A percentile compares a stretch with the other conserved stretches of the same genome.
Conservation (phyloP, 2,888 invertebrate genomes). For the Agrotis ipsilon region DNA sequence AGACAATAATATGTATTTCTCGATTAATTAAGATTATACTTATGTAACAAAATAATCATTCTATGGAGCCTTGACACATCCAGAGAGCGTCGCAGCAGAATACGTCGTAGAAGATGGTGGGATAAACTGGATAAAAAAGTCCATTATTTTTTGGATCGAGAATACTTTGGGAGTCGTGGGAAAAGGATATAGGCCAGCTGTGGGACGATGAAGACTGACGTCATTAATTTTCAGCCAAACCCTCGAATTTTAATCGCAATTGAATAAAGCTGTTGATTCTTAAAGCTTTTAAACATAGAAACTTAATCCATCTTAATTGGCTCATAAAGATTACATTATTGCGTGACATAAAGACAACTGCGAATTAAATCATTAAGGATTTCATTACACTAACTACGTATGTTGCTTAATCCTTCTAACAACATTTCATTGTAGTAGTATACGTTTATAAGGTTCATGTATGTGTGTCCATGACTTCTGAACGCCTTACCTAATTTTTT, state of each 20-base stretch:
- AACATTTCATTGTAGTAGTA: background rate
- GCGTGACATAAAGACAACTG: constrained; percentile 6
- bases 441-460: too few species aligned
- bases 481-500: too few species aligned
- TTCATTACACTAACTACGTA: constrained; percentile 20
- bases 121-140: too few species aligned
- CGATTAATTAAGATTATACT: background rate
- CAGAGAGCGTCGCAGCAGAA: too few species aligned
- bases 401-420: constrained; percentile 11
- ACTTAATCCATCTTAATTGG: constrained; percentile 40
- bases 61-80: too few species aligned
- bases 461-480: too few species aligned
- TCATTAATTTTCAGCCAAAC: background rate
- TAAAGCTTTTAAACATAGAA: constrained; percentile 12
- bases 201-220: too few species aligned
- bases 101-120: too few species aligned
- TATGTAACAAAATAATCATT: too few species aligned
- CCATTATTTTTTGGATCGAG: too few species aligned
- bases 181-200: too few species aligned
- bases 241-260: background rate
- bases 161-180: too few species aligned
- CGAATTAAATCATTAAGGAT: constrained; percentile 18
- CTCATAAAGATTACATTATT: constrained; percentile 36
- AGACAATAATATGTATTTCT: background rate
- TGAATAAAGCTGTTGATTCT: constrained; percentile 5